Conservation (phyloP, 1,140 invertebrate species). For the Thalassaphorura encarpata region DNA sequence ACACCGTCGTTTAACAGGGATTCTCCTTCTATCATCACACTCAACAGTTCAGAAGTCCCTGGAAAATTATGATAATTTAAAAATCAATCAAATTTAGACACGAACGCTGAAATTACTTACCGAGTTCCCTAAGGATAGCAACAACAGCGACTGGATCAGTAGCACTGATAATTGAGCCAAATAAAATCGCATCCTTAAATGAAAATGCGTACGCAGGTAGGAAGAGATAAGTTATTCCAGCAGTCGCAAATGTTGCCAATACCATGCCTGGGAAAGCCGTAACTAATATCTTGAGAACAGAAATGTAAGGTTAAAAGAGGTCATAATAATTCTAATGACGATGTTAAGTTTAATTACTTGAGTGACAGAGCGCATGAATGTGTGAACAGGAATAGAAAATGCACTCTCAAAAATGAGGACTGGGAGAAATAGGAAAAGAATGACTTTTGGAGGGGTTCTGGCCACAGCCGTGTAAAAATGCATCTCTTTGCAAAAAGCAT, state of each 20-base stretch:
- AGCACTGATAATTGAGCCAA: constrained; percentile 41
- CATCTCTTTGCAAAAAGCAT: constrained; percentile 13
- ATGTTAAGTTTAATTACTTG: neutral
- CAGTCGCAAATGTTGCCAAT: constrained; percentile 32
- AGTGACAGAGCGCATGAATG: constrained; percentile 33
- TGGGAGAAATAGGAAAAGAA: constrained; percentile 41
- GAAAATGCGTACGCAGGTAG: constrained; percentile 34
- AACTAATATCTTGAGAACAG: neutral
- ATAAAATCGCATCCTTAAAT: constrained; percentile 36
- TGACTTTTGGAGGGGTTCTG: constrained; percentile 37
- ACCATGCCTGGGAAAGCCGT: constrained; percentile 19
- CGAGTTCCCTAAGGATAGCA: constrained; percentile 41
- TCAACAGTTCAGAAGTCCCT: constrained; percentile 39
- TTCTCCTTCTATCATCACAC: constrained; percentile 43
- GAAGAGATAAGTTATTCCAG: constrained; percentile 35
- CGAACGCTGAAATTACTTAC: constrained; percentile 19
- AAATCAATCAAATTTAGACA: neutral
- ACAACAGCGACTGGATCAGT: constrained; percentile 43
- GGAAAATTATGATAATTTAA: neutral
- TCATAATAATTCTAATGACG: neutral
- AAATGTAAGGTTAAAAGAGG: neutral
- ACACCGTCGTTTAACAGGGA: constrained; percentile 45
- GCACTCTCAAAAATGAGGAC: constrained; percentile 44
- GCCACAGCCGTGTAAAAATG: constrained; percentile 30
- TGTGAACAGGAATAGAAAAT: constrained; percentile 41